Conservation (phyloP, 2,113 vertebrate genomes). For the Poicephalus gulielmi region DNA sequence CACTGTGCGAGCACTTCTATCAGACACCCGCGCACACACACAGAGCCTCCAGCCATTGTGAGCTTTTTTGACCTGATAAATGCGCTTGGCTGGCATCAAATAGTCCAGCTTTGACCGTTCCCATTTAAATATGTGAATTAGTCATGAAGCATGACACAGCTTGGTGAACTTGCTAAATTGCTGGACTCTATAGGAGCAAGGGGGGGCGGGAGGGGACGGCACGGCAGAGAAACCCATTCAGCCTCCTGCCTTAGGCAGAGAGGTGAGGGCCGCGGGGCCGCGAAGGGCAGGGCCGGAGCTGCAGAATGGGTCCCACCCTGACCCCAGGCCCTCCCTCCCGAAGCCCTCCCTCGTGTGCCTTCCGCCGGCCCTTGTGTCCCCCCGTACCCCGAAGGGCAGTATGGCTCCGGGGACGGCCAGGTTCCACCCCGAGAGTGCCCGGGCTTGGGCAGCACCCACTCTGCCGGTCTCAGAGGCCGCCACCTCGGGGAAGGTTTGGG, state of each 20-base stretch:
- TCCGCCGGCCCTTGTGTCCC: background rate
- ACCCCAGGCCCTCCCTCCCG: background rate
- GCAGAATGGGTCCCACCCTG: background rate
- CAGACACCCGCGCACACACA: conserved; percentile 43
- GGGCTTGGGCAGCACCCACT: background rate
- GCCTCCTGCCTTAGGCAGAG: conserved; percentile 66
- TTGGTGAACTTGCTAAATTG: conserved; percentile 85
- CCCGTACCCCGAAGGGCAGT: background rate
- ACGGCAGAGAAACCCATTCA: conserved; percentile 69
- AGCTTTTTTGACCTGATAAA: conserved; percentile 87
- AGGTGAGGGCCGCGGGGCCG: conserved; percentile 63
- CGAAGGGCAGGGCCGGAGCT: background rate
- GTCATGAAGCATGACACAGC: conserved; percentile 88
- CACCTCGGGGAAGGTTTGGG: background rate
- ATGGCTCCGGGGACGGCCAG: background rate
- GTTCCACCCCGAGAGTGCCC: background rate
- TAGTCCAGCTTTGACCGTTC: conserved; percentile 83
- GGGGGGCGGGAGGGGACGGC: background rate
- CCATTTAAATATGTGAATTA: conserved; percentile 92
- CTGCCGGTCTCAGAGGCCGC: background rate
- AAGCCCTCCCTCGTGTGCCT: background rate
- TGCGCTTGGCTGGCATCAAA: conserved; percentile 90
- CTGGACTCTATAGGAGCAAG: conserved; percentile 75
- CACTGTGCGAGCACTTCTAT: conserved; percentile 67
- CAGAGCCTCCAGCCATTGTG: conserved; percentile 80